These are phyloP conservation scores for Hypercompe scribonia DNA, from an alignment of 2,888 invertebrate species.

Conservation along the genomic window DNA sequence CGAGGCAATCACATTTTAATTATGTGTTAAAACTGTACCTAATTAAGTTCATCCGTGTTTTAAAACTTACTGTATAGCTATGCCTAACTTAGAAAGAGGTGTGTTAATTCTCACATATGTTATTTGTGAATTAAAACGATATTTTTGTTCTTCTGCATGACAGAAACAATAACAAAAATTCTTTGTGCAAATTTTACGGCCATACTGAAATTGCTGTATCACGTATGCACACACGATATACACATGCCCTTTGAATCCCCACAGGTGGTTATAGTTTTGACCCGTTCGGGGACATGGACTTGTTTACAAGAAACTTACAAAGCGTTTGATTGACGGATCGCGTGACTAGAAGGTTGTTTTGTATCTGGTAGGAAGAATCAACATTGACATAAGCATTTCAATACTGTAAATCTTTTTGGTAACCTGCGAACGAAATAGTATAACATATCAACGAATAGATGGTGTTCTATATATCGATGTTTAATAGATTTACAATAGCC, in stretches of 20 bases:
- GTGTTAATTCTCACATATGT: no score
- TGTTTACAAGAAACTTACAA: neutral
- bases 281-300: neutral
- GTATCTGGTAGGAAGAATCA: neutral
- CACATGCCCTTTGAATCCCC: neutral
- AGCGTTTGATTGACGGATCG: neutral
- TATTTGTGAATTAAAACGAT: no score
- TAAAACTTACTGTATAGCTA: no score
- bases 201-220: neutral
- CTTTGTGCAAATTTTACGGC: no score
- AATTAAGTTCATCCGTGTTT: no score
- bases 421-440: neutral
- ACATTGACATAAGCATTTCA: neutral
- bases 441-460: neutral
- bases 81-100: no score
- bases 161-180: neutral
- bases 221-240: neutral
- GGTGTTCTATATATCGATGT: no score
- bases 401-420: neutral
- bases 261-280: slow-evolving; percentile 1
- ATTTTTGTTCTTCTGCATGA: no score
- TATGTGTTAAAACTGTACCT: no score
- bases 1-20: no score
- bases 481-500: neutral
- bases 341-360: neutral